These are phyloP conservation scores for Fulica atra DNA, from an alignment of 2,113 vertebrate species.

Conservation along the genomic window DNA sequence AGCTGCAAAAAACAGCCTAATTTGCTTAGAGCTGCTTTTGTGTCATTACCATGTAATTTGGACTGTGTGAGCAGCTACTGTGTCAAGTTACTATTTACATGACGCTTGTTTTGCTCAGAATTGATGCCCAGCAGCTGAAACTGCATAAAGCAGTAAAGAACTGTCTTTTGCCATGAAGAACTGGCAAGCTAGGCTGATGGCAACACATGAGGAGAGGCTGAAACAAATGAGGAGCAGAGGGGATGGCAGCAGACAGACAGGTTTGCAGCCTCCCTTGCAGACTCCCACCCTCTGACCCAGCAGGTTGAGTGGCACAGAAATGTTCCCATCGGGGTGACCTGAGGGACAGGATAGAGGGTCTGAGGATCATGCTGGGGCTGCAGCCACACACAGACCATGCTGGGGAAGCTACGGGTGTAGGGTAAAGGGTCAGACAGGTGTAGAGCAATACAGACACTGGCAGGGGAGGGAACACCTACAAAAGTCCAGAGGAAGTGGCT, in stretches of 20 bases:
- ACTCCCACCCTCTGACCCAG: not conserved
- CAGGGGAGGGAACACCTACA: not conserved
- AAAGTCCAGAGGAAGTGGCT: not conserved
- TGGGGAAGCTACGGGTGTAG: not conserved
- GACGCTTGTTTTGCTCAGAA: not conserved
- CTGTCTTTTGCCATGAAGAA: not conserved
- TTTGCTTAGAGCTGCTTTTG: not conserved
- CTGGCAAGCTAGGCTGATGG: not conserved
- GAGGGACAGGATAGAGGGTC: too few relatives aligned
- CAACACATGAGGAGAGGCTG: fast-evolving
- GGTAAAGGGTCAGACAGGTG: not conserved
- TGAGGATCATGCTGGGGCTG: not conserved
- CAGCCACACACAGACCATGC: too few relatives aligned
- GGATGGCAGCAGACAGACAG: not conserved
- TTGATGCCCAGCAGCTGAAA: not conserved
- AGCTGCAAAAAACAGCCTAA: not conserved
- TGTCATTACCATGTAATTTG: not conserved
- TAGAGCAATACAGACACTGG: not conserved
- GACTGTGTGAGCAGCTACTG: not conserved
- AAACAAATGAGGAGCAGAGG: not conserved
- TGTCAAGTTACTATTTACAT: not conserved
- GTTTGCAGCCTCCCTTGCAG: not conserved
- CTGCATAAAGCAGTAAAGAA: not conserved
- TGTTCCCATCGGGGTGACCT: fast-evolving
- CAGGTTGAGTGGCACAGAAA: not conserved